These are phyloP conservation scores for Echinops telfairi DNA, from an alignment of 2,113 vertebrate genomes.

Conservation along the genomic window DNA sequence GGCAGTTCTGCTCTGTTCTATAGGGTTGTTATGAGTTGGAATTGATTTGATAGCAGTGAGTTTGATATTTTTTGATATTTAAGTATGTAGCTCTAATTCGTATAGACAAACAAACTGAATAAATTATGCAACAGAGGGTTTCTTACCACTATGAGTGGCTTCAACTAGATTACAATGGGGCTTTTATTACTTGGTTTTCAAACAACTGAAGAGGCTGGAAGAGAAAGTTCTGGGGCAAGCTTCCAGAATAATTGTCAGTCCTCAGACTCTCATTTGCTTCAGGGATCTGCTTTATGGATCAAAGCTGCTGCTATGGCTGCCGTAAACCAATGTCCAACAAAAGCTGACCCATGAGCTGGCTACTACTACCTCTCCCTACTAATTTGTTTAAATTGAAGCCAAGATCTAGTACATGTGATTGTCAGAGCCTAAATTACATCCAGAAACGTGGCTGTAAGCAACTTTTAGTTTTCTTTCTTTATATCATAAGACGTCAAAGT, in stretches of 20 bases:
- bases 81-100: not conserved
- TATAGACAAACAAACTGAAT: not conserved
- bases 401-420: not conserved
- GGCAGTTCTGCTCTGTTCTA: too few relatives aligned
- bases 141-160: not conserved
- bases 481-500: not conserved
- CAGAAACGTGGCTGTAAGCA: not conserved
- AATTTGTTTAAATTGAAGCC: not conserved
- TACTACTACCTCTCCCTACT: not conserved
- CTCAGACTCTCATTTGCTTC: not conserved
- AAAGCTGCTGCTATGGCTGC: not conserved
- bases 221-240: not conserved
- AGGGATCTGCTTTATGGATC: too few relatives aligned
- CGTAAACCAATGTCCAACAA: not conserved
- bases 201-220: not conserved
- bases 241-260: not conserved
- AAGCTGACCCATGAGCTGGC: not conserved
- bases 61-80: not conserved
- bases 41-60: too few relatives aligned
- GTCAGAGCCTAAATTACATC: not conserved
- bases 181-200: not conserved
- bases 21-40: too few relatives aligned
- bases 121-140: not conserved
- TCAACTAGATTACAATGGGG: not conserved
- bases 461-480: slow-evolving; percentile 32